Evolutionary conservation across 2,888 invertebrate genomes (phyloP).

Genomic region (Trissoscelio sp.): DNA sequence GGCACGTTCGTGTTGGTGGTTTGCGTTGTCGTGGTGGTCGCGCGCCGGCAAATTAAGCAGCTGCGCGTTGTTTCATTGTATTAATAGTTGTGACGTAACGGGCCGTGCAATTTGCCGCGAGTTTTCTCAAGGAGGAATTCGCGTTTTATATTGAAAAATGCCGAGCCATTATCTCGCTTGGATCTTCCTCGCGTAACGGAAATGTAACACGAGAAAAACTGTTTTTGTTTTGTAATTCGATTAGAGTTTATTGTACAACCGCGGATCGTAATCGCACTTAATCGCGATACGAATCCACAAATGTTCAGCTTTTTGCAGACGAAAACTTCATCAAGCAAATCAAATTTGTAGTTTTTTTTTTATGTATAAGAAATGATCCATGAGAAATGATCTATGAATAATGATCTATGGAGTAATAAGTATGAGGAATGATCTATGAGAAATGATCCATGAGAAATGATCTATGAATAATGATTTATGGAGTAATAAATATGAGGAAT

Average conservation of each 20-base stretch:
- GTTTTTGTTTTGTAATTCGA: constrained; percentile 48
- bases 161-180: constrained; percentile 41
- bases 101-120: constrained; percentile 55
- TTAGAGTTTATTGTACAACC: constrained; percentile 44
- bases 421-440: too few species aligned
- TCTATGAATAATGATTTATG: too few species aligned
- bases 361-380: too few species aligned
- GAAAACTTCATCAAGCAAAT: too few species aligned
- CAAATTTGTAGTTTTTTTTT: too few species aligned
- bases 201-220: constrained; percentile 39
- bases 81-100: constrained; percentile 63
- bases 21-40: too few species aligned
- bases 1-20: constrained; percentile 45
- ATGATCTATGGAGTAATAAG: too few species aligned
- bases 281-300: not conserved
- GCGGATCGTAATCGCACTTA: constrained; percentile 28
- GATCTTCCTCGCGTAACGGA: constrained; percentile 47
- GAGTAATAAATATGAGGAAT: too few species aligned
- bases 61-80: constrained; percentile 68
- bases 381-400: too few species aligned
- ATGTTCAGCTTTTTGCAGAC: too few species aligned
- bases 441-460: too few species aligned
- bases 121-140: constrained; percentile 63
- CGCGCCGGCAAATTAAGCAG: constrained; percentile 67
- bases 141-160: constrained; percentile 58